phyloP scores from a whole-genome alignment of 2,113 vertebrate species.

The Oryzias javanicus region DNA sequence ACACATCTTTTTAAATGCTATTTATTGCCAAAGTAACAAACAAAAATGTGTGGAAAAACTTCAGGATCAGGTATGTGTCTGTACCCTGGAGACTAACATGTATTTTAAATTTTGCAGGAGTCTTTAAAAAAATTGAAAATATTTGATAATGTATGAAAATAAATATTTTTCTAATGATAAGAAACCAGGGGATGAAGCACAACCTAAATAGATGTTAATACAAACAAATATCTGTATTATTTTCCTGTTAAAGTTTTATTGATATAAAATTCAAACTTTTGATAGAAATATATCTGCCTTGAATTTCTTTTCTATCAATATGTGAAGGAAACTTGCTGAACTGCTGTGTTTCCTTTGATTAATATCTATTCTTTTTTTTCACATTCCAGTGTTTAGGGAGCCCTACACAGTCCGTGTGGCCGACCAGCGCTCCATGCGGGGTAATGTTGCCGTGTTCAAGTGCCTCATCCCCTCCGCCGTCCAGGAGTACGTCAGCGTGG shows the following conservation, averaged over 20 bases:
- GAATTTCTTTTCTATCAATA: no score
- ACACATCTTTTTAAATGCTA: no score
- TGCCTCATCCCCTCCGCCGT: constrained; percentile 98
- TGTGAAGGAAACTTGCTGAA: neutral
- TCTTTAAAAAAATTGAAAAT: neutral
- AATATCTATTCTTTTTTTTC: constrained; percentile 18
- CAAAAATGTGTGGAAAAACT: neutral
- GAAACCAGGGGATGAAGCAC: neutral
- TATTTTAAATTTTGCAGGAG: neutral
- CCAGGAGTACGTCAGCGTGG: constrained; percentile 98
- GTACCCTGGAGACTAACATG: no score
- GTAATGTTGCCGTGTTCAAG: constrained; percentile 98
- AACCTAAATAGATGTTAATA: neutral
- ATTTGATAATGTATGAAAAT: neutral
- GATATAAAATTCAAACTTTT: no score
- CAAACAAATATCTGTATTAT: no score
- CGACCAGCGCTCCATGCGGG: constrained; percentile 99
- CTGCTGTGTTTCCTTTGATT: neutral
- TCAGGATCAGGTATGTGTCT: no score
- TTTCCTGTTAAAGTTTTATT: no score
- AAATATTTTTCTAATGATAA: neutral
- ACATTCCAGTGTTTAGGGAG: constrained; percentile 88
- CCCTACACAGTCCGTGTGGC: constrained; percentile 99
- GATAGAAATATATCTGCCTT: no score
- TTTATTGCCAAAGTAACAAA: neutral